These are phyloP conservation scores for Diabrotica balteata DNA, from an alignment of 2,888 invertebrate species.

Conservation along the genomic window DNA sequence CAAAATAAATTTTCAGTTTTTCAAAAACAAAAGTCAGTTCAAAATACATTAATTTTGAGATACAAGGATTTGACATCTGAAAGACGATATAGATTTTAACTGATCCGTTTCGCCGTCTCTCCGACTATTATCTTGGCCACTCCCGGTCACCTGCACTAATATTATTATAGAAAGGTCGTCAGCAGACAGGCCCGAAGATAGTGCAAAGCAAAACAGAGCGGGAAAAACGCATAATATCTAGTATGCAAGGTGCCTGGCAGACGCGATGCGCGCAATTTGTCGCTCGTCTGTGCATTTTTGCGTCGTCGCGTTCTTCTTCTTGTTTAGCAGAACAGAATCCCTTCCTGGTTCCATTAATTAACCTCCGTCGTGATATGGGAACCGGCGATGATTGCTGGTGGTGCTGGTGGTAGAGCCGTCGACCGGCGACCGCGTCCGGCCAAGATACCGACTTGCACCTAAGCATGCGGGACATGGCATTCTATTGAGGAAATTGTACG, in stretches of 20 bases:
- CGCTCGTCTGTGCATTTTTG: constrained; percentile 25
- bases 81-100: too few species aligned
- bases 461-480: constrained; percentile 5
- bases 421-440: background rate
- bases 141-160: too few species aligned
- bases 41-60: too few species aligned
- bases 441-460: background rate
- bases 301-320: constrained; percentile 16
- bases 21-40: too few species aligned
- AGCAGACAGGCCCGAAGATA: background rate
- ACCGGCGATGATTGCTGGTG: constrained; percentile 2
- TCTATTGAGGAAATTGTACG: constrained; percentile 3
- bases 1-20: too few species aligned
- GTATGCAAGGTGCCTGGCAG: constrained; percentile 27
- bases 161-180: background rate
- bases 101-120: too few species aligned
- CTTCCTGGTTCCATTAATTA: constrained; percentile 16
- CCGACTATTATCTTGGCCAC: too few species aligned
- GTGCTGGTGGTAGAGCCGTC: background rate
- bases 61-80: too few species aligned
- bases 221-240: background rate
- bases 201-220: background rate
- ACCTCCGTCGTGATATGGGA: constrained; percentile 13
- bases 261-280: constrained; percentile 23
- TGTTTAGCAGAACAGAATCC: constrained; percentile 8